phyloP scores from a whole-genome alignment of 2,797 vertebrate genomes.

The Phataginus tetradactyla region DNA sequence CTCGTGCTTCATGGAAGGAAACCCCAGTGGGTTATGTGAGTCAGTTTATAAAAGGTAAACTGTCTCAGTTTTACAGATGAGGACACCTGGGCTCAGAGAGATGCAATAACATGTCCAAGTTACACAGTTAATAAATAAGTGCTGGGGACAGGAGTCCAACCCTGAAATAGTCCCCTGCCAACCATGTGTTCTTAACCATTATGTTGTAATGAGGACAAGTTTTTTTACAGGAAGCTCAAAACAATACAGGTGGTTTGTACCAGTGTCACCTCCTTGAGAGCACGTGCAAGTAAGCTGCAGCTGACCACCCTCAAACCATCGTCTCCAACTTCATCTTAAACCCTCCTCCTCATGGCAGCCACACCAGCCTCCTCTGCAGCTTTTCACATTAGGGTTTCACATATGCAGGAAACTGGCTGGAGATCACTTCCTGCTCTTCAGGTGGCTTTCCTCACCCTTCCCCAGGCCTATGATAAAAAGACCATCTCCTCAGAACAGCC shows the following conservation, averaged over 20 bases:
- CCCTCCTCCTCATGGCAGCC: not conserved
- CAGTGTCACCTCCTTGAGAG: not conserved
- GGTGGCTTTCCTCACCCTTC: not conserved
- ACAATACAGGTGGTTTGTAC: not conserved
- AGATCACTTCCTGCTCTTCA: not conserved
- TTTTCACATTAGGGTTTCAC: not conserved
- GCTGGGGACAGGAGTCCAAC: not conserved
- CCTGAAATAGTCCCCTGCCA: not conserved
- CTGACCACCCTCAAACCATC: not conserved
- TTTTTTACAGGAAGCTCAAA: not conserved
- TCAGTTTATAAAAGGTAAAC: not conserved
- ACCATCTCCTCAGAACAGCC: not conserved
- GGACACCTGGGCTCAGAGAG: not conserved
- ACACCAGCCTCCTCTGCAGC: not conserved
- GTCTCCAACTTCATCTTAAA: not conserved
- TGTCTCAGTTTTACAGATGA: not conserved
- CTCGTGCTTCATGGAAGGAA: not conserved
- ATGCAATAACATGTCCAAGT: not conserved
- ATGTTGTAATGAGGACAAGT: not conserved
- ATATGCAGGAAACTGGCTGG: not conserved
- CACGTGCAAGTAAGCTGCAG: not conserved
- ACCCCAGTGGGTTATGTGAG: not conserved
- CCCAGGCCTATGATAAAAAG: not conserved
- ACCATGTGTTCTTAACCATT: not conserved
- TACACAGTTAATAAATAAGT: not conserved